Conservation (phyloP, 2,797 vertebrate species). For the Psittacula echo region DNA sequence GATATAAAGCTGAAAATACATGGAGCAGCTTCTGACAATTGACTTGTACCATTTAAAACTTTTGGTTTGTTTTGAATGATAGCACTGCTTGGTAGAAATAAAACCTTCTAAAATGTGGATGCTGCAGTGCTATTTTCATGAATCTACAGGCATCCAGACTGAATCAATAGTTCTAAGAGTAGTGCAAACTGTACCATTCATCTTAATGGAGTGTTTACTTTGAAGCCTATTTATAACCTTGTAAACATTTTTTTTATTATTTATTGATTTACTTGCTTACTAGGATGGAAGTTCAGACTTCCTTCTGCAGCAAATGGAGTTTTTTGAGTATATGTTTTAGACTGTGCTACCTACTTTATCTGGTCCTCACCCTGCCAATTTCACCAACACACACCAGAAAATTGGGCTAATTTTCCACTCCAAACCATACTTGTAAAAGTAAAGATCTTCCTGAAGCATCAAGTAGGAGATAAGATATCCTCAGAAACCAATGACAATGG, state of each 20-base stretch:
- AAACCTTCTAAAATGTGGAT: neutral
- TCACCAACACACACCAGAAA: neutral
- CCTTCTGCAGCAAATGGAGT: neutral
- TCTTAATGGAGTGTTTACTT: conserved; percentile 38
- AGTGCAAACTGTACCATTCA: neutral
- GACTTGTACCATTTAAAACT: neutral
- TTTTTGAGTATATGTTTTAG: neutral
- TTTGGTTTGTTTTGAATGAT: neutral
- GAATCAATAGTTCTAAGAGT: conserved; percentile 34
- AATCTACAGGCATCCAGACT: conserved; percentile 12
- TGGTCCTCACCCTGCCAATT: neutral
- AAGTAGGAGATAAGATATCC: neutral
- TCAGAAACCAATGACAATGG: neutral
- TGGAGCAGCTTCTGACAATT: neutral
- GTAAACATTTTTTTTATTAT: conserved; percentile 41
- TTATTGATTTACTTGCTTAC: conserved; percentile 33
- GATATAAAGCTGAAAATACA: neutral
- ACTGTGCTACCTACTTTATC: neutral
- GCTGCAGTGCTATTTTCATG: conserved; percentile 6
- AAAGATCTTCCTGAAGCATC: neutral
- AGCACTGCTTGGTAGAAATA: neutral
- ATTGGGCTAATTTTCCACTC: neutral
- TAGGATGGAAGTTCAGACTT: neutral
- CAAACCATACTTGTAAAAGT: neutral
- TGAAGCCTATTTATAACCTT: conserved; percentile 27